Evolutionary conservation across 2,888 invertebrate species (phyloP).

Genomic region (Drosophila helvetica): DNA sequence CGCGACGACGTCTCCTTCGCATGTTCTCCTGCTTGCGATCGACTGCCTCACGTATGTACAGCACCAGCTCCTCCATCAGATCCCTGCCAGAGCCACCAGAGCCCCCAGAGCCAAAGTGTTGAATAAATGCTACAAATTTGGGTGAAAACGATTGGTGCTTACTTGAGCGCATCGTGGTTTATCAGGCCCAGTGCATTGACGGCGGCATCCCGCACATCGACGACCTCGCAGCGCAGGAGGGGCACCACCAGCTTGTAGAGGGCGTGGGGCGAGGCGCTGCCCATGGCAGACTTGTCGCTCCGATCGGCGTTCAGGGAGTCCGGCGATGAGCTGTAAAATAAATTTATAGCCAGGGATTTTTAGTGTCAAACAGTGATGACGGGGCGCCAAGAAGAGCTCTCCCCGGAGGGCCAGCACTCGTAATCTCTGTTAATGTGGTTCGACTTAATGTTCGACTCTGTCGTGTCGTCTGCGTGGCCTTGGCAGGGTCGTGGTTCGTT

Average conservation of each 20-base stretch:
- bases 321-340: conserved; percentile 91
- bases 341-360: conserved; percentile 59
- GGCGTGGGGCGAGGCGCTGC: conserved; percentile 91
- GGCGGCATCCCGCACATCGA: conserved; percentile 97
- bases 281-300: conserved; percentile 88
- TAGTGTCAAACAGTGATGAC: conserved; percentile 45
- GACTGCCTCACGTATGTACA: conserved; percentile 96
- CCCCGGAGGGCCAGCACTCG: conserved; percentile 4
- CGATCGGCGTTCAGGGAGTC: conserved; percentile 94
- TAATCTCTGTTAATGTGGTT: conserved; percentile 32
- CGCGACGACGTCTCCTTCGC: conserved; percentile 93
- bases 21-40: conserved; percentile 99
- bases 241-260: conserved; percentile 97
- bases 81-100: conserved; percentile 87
- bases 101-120: not conserved
- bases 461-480: conserved; percentile 22
- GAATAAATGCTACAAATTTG: not conserved
- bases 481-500: conserved; percentile 19
- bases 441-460: conserved; percentile 2
- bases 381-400: not conserved
- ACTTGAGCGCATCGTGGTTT: conserved; percentile 97
- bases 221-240: conserved; percentile 95
- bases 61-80: conserved; percentile 96
- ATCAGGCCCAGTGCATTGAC: conserved; percentile 97
- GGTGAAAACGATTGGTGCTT: conserved; percentile 79